Conservation (phyloP, 2,888 invertebrate genomes). For the Meteorus cinctellus region DNA sequence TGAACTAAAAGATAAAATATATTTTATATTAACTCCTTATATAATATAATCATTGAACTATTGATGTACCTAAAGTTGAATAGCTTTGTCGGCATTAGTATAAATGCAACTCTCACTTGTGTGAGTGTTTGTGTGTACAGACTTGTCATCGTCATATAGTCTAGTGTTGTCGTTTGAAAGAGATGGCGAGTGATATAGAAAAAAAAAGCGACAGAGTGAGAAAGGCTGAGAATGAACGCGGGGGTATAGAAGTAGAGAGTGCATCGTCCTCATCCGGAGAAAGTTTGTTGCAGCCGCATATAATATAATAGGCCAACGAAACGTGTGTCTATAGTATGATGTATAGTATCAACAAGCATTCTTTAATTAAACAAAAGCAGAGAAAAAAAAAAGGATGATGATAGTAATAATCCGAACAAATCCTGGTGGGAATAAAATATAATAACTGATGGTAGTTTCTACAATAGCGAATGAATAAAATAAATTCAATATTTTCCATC, state of each 20-base stretch:
- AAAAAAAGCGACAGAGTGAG: conserved; percentile 1
- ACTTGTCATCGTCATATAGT: background rate
- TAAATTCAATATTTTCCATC: no score
- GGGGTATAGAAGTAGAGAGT: conserved; percentile 60
- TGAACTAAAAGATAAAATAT: background rate
- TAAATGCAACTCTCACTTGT: background rate
- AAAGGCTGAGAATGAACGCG: background rate
- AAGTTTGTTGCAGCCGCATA: conserved; percentile 66
- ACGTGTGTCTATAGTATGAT: conserved; percentile 28
- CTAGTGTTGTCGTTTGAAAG: background rate
- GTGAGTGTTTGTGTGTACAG: no score
- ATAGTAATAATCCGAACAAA: no score
- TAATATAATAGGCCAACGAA: conserved; percentile 49
- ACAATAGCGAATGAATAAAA: no score
- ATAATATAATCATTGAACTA: conserved; percentile 26
- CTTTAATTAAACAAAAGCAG: background rate
- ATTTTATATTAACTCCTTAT: conserved; percentile 35
- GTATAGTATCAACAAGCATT: conserved; percentile 18
- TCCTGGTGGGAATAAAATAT: no score
- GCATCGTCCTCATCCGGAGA: conserved; percentile 72
- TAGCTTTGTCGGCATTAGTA: conserved; percentile 14
- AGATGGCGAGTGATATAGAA: conserved; percentile 9
- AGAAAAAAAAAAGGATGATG: background rate
- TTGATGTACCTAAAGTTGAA: conserved; percentile 5
- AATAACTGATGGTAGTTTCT: no score